Evolutionary conservation across 2,888 invertebrate species (phyloP).

Genomic region (Julus scandinavius): DNA sequence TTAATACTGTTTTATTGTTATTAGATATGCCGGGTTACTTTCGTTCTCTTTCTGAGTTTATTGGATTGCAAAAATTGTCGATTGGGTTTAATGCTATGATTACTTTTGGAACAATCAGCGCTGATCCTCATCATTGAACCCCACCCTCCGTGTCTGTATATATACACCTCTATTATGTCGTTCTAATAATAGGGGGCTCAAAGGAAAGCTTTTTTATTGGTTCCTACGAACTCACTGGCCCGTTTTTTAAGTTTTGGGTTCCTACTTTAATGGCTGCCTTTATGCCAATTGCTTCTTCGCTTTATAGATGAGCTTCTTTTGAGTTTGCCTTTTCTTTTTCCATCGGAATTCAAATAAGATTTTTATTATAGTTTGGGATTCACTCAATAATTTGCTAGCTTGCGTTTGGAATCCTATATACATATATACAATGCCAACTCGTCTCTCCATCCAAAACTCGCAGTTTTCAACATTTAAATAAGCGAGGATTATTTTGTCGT

Average conservation of each 20-base stretch:
- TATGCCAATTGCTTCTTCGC: not conserved
- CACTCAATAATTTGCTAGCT: not conserved
- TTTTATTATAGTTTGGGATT: not conserved
- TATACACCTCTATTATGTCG: slow-evolving; percentile 16
- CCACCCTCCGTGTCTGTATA: not conserved
- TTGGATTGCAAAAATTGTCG: slow-evolving; percentile 33
- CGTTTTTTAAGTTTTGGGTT: slow-evolving; percentile 2
- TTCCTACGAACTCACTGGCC: not conserved
- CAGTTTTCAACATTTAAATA: not conserved
- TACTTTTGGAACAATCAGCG: slow-evolving; percentile 33
- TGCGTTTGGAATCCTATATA: not conserved
- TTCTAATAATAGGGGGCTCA: slow-evolving; percentile 3
- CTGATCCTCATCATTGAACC: slow-evolving; percentile 33
- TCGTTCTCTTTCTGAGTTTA: not conserved
- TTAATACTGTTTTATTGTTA: slow-evolving; percentile 7
- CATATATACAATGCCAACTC: not conserved
- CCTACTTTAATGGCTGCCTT: slow-evolving; percentile 9
- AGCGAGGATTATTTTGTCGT: not conserved
- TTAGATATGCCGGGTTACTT: slow-evolving; percentile 6
- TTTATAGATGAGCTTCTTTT: not conserved
- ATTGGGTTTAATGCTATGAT: slow-evolving; percentile 27
- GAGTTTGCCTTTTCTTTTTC: not conserved
- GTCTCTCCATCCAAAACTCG: not conserved
- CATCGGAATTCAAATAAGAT: slow-evolving; percentile 6
- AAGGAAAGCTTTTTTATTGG: slow-evolving; percentile 27